A percentile compares a stretch with the other conserved stretches of the same genome.
These are phyloP conservation scores for Myrmecophaga tridactyla DNA, from an alignment of 2,113 vertebrate species.

Conservation along the genomic window DNA sequence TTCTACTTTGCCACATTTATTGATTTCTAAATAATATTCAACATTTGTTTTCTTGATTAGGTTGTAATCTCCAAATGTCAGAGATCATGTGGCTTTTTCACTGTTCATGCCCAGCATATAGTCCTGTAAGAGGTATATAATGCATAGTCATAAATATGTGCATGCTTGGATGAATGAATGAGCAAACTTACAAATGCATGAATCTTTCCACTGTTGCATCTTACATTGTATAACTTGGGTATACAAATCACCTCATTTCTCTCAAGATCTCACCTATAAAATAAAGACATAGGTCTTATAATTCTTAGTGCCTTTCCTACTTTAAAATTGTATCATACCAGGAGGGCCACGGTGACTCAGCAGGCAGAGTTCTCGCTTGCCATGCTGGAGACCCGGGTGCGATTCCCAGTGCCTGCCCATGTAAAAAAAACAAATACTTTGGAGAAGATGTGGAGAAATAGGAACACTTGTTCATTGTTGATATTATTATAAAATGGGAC, in stretches of 20 bases:
- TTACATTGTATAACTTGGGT: background rate
- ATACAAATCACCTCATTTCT: background rate
- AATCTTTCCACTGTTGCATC: background rate
- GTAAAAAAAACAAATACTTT: no score
- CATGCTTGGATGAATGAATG: background rate
- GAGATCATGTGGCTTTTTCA: background rate
- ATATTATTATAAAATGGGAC: no score
- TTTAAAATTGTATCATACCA: conserved; percentile 10
- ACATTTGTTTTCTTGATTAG: background rate
- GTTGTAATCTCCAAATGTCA: background rate
- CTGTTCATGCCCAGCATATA: background rate
- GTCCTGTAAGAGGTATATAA: background rate
- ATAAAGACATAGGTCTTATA: background rate
- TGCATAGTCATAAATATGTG: background rate
- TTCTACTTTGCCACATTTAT: background rate
- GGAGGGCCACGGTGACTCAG: no score
- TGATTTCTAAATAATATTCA: background rate
- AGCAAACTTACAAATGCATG: background rate
- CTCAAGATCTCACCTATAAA: background rate
- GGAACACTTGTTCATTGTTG: no score
- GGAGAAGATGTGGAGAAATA: no score
- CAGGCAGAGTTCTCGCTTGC: no score
- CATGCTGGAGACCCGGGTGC: no score
- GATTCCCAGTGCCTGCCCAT: no score
- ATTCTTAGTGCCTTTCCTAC: background rate